Conservation (phyloP, 2,797 vertebrate species). For the Lateolabrax maculatus region DNA sequence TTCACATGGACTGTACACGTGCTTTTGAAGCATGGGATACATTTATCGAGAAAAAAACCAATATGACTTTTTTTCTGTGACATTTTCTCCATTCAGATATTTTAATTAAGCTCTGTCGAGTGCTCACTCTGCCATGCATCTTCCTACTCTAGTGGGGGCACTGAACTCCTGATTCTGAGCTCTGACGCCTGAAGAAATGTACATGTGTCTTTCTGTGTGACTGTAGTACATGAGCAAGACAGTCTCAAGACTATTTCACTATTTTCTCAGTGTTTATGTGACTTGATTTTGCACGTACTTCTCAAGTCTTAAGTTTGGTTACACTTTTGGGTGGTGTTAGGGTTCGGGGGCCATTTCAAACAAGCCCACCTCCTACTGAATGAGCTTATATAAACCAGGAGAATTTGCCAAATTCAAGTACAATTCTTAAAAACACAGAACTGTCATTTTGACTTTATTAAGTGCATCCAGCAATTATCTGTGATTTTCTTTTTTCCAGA, state of each 20-base stretch:
- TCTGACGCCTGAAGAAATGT: background rate
- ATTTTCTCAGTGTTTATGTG: background rate
- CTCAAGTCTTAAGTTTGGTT: background rate
- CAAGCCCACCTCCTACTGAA: background rate
- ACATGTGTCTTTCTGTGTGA: background rate
- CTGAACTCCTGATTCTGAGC: background rate
- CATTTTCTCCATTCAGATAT: conserved; percentile 1
- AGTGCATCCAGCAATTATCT: too few relatives aligned
- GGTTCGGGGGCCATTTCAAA: too few relatives aligned
- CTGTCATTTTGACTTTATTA: too few relatives aligned
- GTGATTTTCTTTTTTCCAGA: too few relatives aligned
- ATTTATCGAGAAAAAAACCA: background rate
- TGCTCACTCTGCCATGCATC: background rate
- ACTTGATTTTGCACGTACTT: background rate
- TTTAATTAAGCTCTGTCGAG: conserved; percentile 1
- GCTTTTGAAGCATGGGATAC: background rate
- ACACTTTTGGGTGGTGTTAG: too few relatives aligned
- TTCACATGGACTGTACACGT: conserved; percentile 22
- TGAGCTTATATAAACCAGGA: background rate
- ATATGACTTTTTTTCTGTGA: too few relatives aligned
- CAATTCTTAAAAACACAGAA: too few relatives aligned
- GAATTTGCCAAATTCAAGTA: background rate
- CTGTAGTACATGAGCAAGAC: background rate
- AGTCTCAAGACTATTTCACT: background rate
- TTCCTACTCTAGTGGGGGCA: background rate